Percentiles rank a stretch among this genome's conserved stretches.
Conservation (phyloP, 2,888 invertebrate species). For the Psylliodes chrysocephalus region DNA sequence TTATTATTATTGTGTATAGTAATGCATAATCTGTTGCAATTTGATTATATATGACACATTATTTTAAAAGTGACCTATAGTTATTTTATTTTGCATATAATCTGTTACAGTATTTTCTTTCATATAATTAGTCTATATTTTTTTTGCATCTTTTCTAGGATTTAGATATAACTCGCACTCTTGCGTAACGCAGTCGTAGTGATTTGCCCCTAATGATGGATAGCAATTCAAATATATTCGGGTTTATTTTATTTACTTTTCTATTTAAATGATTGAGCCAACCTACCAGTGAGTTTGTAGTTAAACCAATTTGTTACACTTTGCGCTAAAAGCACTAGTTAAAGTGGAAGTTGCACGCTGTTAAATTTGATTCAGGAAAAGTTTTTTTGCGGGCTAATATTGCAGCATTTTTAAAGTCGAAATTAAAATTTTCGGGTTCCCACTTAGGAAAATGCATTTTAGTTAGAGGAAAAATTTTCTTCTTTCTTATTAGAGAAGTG, state of each 20-base stretch:
- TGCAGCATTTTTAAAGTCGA: not conserved
- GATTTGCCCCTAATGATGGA: not conserved
- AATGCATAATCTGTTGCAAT: too few species aligned
- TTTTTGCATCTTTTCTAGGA: not conserved
- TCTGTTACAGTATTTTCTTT: too few species aligned
- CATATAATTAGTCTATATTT: too few species aligned
- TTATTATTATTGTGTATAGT: too few species aligned
- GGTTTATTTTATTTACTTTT: not conserved
- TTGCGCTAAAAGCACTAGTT: not conserved
- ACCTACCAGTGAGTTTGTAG: not conserved
- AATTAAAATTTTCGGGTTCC: too few species aligned
- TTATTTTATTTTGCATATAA: too few species aligned
- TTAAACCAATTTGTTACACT: not conserved
- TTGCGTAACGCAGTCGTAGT: not conserved
- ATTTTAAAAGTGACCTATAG: too few species aligned
- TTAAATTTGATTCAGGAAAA: not conserved
- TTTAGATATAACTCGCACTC: not conserved
- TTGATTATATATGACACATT: too few species aligned
- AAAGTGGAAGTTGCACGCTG: too few species aligned
- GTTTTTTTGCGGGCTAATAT: not conserved
- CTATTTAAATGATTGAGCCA: too few species aligned
- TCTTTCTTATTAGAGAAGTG: not conserved
- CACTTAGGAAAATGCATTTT: too few species aligned
- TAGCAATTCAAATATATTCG: too few species aligned
- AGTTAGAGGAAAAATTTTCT: not conserved